A percentile compares a stretch with the other conserved stretches of the same genome.
Conservation (phyloP, 2,888 invertebrate genomes). For the Abrostola triplasia region DNA sequence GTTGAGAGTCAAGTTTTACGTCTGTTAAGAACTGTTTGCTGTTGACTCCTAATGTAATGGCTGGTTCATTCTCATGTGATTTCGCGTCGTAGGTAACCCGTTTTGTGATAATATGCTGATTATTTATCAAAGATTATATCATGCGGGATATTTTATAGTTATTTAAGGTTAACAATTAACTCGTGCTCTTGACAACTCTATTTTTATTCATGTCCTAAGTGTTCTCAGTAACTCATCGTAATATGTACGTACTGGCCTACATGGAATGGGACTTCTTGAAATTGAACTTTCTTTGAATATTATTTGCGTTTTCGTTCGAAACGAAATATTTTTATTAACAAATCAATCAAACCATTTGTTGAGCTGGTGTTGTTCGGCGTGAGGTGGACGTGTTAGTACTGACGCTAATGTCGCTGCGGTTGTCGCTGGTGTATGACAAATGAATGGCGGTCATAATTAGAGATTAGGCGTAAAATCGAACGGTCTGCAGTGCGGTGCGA, state of each 20-base stretch:
- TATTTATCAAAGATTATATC: too few species aligned
- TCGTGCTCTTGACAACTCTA: too few species aligned
- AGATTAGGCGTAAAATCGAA: constrained; percentile 75
- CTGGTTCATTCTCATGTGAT: constrained; percentile 19
- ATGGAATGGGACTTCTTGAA: too few species aligned
- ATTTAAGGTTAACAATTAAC: too few species aligned
- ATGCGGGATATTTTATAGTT: too few species aligned
- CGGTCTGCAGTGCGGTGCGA: constrained; percentile 59
- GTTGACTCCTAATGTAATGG: constrained; percentile 40
- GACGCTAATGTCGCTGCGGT: constrained; percentile 27
- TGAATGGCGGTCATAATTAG: constrained; percentile 79
- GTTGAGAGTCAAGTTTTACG: constrained; percentile 36
- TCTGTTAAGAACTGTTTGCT: constrained; percentile 38
- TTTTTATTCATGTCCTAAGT: too few species aligned
- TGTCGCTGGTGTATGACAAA: constrained; percentile 61
- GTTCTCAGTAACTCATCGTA: too few species aligned
- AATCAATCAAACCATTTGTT: constrained; percentile 1
- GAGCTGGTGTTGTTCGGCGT: not conserved
- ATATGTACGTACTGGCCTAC: too few species aligned
- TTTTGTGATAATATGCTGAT: not conserved
- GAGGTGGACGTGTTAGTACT: constrained; percentile 13
- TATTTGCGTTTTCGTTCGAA: not conserved
- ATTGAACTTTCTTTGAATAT: too few species aligned
- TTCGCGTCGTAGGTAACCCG: not conserved
- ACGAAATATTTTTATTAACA: not conserved